phyloP scores from a whole-genome alignment of 2,797 vertebrate species.

The Phrynocephalus forsythii region DNA sequence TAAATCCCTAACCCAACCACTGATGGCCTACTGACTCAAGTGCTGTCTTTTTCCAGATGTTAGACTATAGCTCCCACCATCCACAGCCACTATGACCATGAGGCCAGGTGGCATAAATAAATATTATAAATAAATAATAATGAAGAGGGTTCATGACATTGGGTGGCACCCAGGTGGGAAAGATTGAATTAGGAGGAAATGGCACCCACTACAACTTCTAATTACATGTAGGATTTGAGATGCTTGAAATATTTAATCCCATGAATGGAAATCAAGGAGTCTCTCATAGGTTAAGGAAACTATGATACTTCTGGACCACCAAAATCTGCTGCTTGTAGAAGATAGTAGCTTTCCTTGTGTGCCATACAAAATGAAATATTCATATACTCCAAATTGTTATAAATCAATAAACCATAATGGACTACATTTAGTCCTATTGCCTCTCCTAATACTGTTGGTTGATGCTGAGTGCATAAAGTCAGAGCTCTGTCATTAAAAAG shows the following conservation, averaged over 20 bases:
- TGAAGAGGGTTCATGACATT: not conserved
- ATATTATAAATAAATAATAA: too few species aligned
- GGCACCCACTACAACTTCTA: not conserved
- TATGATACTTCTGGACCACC: not conserved
- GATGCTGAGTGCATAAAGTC: not conserved
- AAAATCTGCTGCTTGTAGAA: not conserved
- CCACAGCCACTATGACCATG: not conserved
- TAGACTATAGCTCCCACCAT: not conserved
- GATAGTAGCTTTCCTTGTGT: too few species aligned
- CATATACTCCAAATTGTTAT: too few species aligned
- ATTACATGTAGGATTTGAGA: not conserved
- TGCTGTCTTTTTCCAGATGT: not conserved
- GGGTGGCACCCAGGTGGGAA: not conserved
- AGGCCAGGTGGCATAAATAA: too few species aligned
- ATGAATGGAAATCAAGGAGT: not conserved
- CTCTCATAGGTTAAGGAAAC: not conserved
- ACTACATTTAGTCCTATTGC: not conserved
- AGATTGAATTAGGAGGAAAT: not conserved
- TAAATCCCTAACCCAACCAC: not conserved
- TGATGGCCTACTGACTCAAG: not conserved
- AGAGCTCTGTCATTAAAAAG: not conserved
- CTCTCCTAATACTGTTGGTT: not conserved
- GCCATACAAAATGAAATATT: not conserved
- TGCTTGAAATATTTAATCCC: not conserved
- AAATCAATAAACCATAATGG: not conserved